Evolutionary conservation across 1,140 invertebrate species (phyloP).

Genomic region (Sitodiplosis mosellana): DNA sequence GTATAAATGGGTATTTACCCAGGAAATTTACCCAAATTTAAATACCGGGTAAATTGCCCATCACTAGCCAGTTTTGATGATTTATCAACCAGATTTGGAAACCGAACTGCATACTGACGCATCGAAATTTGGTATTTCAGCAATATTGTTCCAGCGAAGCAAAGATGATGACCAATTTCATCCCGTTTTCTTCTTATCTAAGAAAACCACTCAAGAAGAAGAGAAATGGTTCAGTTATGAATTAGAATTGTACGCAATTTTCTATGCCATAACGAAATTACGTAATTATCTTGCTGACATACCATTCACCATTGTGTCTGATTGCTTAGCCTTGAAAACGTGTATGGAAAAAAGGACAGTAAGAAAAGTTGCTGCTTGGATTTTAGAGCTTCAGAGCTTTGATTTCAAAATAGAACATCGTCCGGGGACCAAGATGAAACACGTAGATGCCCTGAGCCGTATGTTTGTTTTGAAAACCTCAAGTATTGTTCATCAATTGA

Average conservation of each 20-base stretch:
- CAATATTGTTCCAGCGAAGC: slow-evolving; percentile 11
- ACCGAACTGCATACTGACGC: slow-evolving; percentile 11
- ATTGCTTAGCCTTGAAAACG: too few relatives aligned
- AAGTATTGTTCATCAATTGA: too few relatives aligned
- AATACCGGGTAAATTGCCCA: slow-evolving; percentile 3
- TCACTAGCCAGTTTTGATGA: slow-evolving; percentile 4
- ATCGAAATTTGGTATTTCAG: slow-evolving; percentile 13
- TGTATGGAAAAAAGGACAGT: not conserved
- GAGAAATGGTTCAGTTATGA: slow-evolving; percentile 14
- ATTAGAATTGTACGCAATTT: slow-evolving; percentile 12
- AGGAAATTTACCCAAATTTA: too few relatives aligned
- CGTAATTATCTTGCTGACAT: slow-evolving; percentile 23
- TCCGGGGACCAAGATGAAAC: slow-evolving; percentile 19
- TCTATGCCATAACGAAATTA: slow-evolving; percentile 11
- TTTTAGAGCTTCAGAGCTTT: slow-evolving; percentile 10
- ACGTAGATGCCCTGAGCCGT: slow-evolving; percentile 24
- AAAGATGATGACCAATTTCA: slow-evolving; percentile 10
- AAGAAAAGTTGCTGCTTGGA: not conserved
- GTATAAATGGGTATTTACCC: too few relatives aligned
- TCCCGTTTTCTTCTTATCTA: slow-evolving; percentile 15
- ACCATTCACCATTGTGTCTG: slow-evolving; percentile 20
- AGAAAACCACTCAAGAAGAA: slow-evolving; percentile 12
- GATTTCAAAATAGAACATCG: slow-evolving; percentile 22
- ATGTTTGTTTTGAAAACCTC: too few relatives aligned
- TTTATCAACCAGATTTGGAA: slow-evolving; percentile 4